Evolutionary conservation across 2,888 invertebrate genomes (phyloP).

Genomic region (Sinohyriopsis cumingii): DNA sequence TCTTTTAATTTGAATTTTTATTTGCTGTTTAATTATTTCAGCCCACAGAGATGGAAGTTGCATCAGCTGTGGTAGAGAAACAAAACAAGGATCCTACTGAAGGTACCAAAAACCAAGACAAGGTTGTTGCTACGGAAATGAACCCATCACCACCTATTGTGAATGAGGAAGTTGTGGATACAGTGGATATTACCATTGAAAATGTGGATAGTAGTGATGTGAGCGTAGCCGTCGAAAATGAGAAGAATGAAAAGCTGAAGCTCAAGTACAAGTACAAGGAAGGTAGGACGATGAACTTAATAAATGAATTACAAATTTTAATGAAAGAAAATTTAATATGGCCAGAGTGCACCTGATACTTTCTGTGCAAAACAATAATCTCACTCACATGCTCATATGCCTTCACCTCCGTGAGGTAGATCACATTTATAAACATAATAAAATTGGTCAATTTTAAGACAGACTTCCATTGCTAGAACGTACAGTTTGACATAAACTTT

Average conservation of each 20-base stretch:
- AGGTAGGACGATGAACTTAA: slow-evolving; percentile 34
- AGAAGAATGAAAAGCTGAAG: slow-evolving; percentile 14
- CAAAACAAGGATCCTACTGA: slow-evolving; percentile 8
- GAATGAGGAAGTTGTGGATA: slow-evolving; percentile 15
- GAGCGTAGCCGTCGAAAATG: slow-evolving; percentile 22
- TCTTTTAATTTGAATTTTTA: too few species aligned
- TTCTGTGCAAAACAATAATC: too few species aligned
- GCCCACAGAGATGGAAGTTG: slow-evolving; percentile 4
- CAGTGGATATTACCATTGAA: slow-evolving; percentile 45
- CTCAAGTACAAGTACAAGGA: slow-evolving; percentile 55
- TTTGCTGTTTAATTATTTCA: too few species aligned
- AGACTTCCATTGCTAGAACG: too few species aligned
- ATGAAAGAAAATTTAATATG: too few species aligned
- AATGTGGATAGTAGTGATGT: slow-evolving; percentile 36
- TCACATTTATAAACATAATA: too few species aligned
- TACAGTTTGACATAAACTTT: too few species aligned
- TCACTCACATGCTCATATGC: too few species aligned
- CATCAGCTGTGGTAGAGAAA: slow-evolving; percentile 12
- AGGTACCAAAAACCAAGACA: not conserved
- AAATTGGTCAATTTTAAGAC: too few species aligned
- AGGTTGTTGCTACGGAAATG: slow-evolving; percentile 3
- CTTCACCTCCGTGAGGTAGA: too few species aligned
- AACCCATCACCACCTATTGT: not conserved
- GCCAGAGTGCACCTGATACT: too few species aligned
- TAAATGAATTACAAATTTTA: not conserved